Evolutionary conservation across 2,888 invertebrate genomes (phyloP).

Genomic region (Leptinotarsa peninsularis): DNA sequence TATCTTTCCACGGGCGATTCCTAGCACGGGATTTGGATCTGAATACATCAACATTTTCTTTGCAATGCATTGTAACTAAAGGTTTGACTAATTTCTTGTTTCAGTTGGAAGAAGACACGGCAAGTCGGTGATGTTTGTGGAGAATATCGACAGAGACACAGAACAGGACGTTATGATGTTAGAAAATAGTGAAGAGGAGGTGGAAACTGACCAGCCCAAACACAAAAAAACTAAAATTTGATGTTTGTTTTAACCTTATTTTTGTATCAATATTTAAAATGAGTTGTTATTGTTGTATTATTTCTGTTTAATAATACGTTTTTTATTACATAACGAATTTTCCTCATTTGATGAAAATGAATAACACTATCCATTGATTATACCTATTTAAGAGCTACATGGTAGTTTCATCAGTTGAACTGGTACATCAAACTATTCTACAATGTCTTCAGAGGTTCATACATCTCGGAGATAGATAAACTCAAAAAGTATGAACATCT

Average conservation of each 20-base stretch:
- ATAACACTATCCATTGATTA: no score
- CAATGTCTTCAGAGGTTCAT: no score
- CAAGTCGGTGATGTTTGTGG: slow-evolving; percentile 69
- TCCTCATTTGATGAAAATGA: no score
- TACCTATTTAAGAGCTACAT: no score
- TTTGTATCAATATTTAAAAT: neutral
- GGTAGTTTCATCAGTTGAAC: no score
- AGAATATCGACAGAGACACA: slow-evolving; percentile 57
- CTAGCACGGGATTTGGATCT: no score
- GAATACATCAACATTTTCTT: no score
- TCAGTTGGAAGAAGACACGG: slow-evolving; percentile 68
- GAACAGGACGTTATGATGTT: slow-evolving; percentile 44
- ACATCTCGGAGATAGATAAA: no score
- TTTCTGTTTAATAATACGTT: neutral
- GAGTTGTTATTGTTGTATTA: neutral
- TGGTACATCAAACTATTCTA: no score
- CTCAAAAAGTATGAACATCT: no score
- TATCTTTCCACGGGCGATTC: no score
- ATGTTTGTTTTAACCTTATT: slow-evolving; percentile 12
- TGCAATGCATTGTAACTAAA: no score
- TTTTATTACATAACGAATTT: neutral
- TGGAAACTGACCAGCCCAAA: slow-evolving; percentile 60
- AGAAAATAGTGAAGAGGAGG: slow-evolving; percentile 53
- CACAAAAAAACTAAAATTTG: slow-evolving; percentile 47
- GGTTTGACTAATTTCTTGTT: slow-evolving; percentile 22